phyloP scores from a whole-genome alignment of 2,888 invertebrate genomes.

The Fragum fragum region DNA sequence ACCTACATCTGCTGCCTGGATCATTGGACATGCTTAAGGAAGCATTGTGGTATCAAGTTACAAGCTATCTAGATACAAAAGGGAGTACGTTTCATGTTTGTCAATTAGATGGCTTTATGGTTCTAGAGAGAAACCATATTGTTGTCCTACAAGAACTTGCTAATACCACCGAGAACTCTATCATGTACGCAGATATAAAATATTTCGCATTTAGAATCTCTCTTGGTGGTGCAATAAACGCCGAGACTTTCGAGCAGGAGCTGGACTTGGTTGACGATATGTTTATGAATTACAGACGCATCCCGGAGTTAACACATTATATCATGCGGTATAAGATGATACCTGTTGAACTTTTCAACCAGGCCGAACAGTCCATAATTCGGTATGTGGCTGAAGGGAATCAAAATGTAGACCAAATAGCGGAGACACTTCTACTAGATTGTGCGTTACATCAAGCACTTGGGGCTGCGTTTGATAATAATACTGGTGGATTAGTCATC shows the following conservation, averaged over 20 bases:
- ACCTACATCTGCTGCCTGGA: neutral
- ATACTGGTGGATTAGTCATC: neutral
- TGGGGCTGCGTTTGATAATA: neutral
- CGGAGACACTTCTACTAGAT: neutral
- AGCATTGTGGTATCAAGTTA: neutral
- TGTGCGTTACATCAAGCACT: neutral
- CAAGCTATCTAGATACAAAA: neutral
- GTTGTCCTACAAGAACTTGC: neutral
- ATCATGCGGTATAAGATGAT: neutral
- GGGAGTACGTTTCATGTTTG: neutral
- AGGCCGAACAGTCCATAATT: neutral
- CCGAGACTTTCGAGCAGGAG: neutral
- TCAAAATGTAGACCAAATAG: neutral
- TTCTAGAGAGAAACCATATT: neutral
- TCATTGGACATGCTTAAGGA: neutral
- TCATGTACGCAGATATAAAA: conserved; percentile 9
- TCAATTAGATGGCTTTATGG: conserved; percentile 1
- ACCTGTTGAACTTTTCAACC: neutral
- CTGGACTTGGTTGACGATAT: neutral
- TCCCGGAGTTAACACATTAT: neutral
- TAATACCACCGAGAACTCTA: neutral
- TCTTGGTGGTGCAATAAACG: neutral
- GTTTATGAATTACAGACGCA: conserved; percentile 2
- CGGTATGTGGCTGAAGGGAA: neutral
- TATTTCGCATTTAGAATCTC: conserved; percentile 10